These are phyloP conservation scores for Dolichoris vasculosae DNA, from an alignment of 1,140 invertebrate genomes.

Conservation along the genomic window DNA sequence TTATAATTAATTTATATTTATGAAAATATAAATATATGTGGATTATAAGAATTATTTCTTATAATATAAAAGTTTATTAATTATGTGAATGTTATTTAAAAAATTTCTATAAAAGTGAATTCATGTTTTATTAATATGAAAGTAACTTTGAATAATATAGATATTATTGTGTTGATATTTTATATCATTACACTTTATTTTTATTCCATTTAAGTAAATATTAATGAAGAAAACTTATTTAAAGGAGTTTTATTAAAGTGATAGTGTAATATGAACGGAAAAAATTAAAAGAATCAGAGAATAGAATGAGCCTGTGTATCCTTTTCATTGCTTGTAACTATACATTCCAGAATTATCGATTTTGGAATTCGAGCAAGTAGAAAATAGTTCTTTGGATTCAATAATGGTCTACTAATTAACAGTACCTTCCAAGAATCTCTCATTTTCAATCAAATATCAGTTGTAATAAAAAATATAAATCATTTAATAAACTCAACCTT, in stretches of 20 bases:
- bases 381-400: neutral
- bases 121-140: no score
- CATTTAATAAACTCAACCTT: neutral
- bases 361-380: conserved; percentile 15
- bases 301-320: neutral
- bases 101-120: no score
- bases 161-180: no score
- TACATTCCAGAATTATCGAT: conserved; percentile 26
- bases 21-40: no score
- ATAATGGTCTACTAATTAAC: neutral
- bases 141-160: no score
- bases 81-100: no score
- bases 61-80: no score
- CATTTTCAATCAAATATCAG: neutral
- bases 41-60: no score
- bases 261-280: neutral
- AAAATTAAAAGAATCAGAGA: neutral
- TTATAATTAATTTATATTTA: no score
- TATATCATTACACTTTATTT: neutral
- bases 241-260: neutral
- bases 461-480: neutral
- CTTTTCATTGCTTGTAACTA: neutral
- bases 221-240: neutral
- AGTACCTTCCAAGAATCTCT: no score
- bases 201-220: neutral